Percentiles rank a stretch among this genome's conserved stretches.
Evolutionary conservation across 2,888 invertebrate species (phyloP).

Genomic region (Clostera curtula): DNA sequence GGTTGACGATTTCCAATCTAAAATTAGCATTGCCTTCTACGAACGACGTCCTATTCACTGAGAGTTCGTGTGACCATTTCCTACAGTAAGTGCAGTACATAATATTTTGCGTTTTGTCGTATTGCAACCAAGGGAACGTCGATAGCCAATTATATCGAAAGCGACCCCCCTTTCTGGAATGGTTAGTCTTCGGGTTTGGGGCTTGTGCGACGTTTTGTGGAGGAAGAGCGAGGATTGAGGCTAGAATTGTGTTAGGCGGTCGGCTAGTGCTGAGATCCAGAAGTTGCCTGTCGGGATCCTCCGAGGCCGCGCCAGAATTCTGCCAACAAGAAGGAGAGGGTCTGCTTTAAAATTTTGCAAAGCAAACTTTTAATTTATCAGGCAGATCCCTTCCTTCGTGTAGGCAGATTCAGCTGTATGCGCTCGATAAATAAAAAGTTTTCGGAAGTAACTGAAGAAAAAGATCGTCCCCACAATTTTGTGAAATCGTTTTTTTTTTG

Average conservation of each 20-base stretch:
- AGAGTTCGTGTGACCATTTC: slow-evolving; percentile 78
- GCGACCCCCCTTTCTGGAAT: slow-evolving; percentile 75
- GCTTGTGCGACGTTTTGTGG: slow-evolving; percentile 41
- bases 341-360: slow-evolving; percentile 39
- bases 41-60: slow-evolving; percentile 84
- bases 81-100: slow-evolving; percentile 85
- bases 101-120: slow-evolving; percentile 78
- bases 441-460: slow-evolving; percentile 41
- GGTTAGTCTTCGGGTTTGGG: slow-evolving; percentile 12
- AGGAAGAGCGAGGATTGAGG: slow-evolving; percentile 38
- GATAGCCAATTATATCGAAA: slow-evolving; percentile 81
- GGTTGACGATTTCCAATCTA: slow-evolving; percentile 84
- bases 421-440: slow-evolving; percentile 6
- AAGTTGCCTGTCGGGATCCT: slow-evolving; percentile 27
- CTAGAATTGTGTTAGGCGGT: slow-evolving; percentile 28
- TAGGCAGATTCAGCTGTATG: slow-evolving; percentile 21
- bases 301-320: slow-evolving; percentile 40
- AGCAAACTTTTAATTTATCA: slow-evolving; percentile 14
- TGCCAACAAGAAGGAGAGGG: slow-evolving; percentile 83
- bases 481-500: too few species aligned
- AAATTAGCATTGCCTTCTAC: slow-evolving; percentile 86
- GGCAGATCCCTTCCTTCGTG: slow-evolving; percentile 72
- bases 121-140: slow-evolving; percentile 82
- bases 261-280: slow-evolving; percentile 31
- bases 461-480: slow-evolving; percentile 41